Evolutionary conservation across 37 sponge, comb jelly and placozoan genomes (phyloP), one percentile per base, ranked within the genome.

Genomic region (Haliclona indistincta): DNA sequence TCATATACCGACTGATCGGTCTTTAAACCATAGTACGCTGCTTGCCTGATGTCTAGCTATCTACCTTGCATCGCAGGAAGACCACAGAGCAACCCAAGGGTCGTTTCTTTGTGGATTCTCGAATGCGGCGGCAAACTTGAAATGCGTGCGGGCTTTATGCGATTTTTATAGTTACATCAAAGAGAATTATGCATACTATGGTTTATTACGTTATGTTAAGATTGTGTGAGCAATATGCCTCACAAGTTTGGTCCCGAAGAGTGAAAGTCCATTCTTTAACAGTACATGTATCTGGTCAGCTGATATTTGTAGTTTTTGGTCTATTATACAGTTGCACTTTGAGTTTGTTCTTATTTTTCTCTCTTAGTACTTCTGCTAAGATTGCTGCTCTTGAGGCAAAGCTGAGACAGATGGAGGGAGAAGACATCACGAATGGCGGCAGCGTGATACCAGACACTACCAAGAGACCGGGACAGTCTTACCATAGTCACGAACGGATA

Each of bases 351-450:
- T 4, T 15, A 4, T 73, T 2, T 44, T 1, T 61, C 11, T 20
- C 19, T 13, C 70, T 41, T 60, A 90, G 92, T 47, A 80, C 83
- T 5, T 44, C 72, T 39, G 83, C 87, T 2, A 91, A 91, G 67
- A 91, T 91, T n/a, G 79, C 85, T 39, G 92, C 92, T 54, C 80
- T 91, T 19, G 92, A 91, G 54, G 87, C 83, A 45, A 91, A 91
- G 70, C 68, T 91, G 65, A 77, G 74, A 67, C 63, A 69, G 40
- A 91, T 91, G 92, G 85, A 90, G 45, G 69, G 80, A 29, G 64
- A 66, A 40, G 37, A 56, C 20, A 20, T 38, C 30, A 17, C 42
- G n/a, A 47, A 13, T 47, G 60, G 60, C 7, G n/a, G 6, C 11
- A 6, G 7, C 26, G n/a, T 6, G 28, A 58, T 25, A 20, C 49